A percentile compares a stretch with the other conserved stretches of the same genome.
Conservation (phyloP, 1,140 invertebrate genomes). For the Trissolcus basalis region DNA sequence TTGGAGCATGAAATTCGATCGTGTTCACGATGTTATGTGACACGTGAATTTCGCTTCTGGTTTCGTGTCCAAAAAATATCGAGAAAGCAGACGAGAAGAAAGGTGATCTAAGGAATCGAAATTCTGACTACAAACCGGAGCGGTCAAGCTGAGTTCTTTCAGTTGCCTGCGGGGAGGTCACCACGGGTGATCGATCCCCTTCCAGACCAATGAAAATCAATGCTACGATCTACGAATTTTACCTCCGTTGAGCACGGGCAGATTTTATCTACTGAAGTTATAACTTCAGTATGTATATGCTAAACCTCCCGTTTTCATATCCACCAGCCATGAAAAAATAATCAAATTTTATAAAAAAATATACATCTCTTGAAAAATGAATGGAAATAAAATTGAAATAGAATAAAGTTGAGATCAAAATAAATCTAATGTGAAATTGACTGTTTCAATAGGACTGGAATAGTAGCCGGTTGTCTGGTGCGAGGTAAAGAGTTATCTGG, state of each 20-base stretch:
- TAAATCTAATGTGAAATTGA: neutral
- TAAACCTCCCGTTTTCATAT: too few relatives aligned
- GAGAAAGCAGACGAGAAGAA: slow-evolving; percentile 41
- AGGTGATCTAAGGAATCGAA: slow-evolving; percentile 49
- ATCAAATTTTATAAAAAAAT: too few relatives aligned
- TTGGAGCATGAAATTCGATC: slow-evolving; percentile 53
- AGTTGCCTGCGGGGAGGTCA: slow-evolving; percentile 45
- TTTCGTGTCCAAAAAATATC: slow-evolving; percentile 39
- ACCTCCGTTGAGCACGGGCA: slow-evolving; percentile 7
- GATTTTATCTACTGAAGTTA: slow-evolving; percentile 16
- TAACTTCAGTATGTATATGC: neutral
- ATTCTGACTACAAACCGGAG: slow-evolving; percentile 38
- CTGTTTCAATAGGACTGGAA: slow-evolving; percentile 8
- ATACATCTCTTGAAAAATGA: too few relatives aligned
- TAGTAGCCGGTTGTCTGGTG: too few relatives aligned
- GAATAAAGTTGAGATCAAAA: too few relatives aligned
- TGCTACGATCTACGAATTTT: slow-evolving; percentile 41
- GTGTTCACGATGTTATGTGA: slow-evolving; percentile 47
- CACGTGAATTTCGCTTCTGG: slow-evolving; percentile 57
- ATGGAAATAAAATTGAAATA: too few relatives aligned
- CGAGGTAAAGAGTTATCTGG: slow-evolving; percentile 23
- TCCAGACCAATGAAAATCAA: slow-evolving; percentile 51
- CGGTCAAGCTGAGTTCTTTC: slow-evolving; percentile 53
- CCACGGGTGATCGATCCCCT: slow-evolving; percentile 54
- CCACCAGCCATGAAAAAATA: neutral